Evolutionary conservation across 1,140 invertebrate species (phyloP).

Genomic region (Drosophila bifasciata): DNA sequence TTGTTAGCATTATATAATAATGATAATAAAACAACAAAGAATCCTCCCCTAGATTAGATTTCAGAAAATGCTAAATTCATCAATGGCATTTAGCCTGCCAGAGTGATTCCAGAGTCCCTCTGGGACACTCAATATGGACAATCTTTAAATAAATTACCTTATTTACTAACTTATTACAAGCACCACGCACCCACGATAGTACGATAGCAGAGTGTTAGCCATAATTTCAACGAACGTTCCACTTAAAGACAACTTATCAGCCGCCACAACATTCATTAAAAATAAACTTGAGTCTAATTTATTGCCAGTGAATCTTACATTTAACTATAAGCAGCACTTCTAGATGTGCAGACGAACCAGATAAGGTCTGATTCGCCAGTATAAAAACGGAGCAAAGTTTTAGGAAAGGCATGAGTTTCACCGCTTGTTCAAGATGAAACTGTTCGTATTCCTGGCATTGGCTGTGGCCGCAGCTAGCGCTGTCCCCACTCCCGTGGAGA

Average conservation of each 20-base stretch:
- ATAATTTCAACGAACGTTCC: slow-evolving; percentile 12
- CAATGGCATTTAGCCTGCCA: no score
- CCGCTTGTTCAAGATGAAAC: slow-evolving; percentile 31
- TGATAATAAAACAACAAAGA: no score
- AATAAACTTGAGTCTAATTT: slow-evolving; percentile 16
- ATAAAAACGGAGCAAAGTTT: slow-evolving; percentile 12
- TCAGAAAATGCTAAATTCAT: no score
- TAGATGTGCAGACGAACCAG: neutral
- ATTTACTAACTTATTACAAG: neutral
- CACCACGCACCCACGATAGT: no score
- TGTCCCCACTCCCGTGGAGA: slow-evolving; percentile 27
- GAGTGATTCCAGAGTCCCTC: no score
- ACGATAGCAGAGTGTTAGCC: neutral
- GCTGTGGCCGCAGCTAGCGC: slow-evolving; percentile 40
- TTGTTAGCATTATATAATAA: no score
- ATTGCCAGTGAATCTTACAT: slow-evolving; percentile 4
- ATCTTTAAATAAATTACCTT: neutral
- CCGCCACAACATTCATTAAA: neutral
- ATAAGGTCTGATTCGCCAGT: slow-evolving; percentile 10
- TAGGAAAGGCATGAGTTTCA: slow-evolving; percentile 8
- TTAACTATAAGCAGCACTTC: neutral
- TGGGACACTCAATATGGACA: no score
- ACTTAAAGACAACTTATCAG: slow-evolving; percentile 20
- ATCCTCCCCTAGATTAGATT: no score
- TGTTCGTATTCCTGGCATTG: slow-evolving; percentile 31